These are phyloP conservation scores for Lasioglossum leucozonium DNA, from an alignment of 2,888 invertebrate genomes.

Conservation along the genomic window DNA sequence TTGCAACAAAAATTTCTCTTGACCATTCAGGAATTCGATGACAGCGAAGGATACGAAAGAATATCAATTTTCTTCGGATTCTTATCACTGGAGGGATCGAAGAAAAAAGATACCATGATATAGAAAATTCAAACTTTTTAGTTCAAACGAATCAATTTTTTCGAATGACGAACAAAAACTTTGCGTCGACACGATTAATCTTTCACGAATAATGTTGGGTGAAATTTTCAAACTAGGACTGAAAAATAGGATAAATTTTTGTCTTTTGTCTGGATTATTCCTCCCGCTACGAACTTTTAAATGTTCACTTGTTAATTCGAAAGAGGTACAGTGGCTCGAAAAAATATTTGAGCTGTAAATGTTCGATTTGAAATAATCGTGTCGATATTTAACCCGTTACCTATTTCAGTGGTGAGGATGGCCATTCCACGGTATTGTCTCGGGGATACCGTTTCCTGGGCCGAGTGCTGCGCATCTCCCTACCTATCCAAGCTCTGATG, in stretches of 20 bases:
- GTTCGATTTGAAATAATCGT: no score
- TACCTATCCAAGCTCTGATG: slow-evolving; percentile 97
- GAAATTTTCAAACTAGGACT: no score
- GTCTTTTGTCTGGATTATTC: no score
- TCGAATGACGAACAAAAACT: no score
- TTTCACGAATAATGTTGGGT: no score
- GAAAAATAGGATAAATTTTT: no score
- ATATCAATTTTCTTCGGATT: background rate
- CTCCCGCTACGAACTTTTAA: background rate
- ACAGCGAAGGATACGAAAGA: background rate
- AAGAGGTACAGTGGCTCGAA: background rate
- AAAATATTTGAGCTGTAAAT: background rate
- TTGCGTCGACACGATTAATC: no score
- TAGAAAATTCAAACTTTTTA: background rate
- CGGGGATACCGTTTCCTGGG: slow-evolving; percentile 94
- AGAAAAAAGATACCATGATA: no score
- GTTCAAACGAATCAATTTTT: no score
- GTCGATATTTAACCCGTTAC: no score
- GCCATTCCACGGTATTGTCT: slow-evolving; percentile 88
- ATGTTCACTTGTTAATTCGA: background rate
- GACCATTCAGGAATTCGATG: background rate
- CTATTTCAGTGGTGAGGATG: slow-evolving; percentile 85
- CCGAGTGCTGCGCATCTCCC: slow-evolving; percentile 95
- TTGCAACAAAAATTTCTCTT: background rate
- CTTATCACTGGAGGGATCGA: slow-evolving; percentile 5